Base-by-base conservation (phyloP, 2,888 invertebrate genomes). In the Xestobium rufovillosum region DNA sequence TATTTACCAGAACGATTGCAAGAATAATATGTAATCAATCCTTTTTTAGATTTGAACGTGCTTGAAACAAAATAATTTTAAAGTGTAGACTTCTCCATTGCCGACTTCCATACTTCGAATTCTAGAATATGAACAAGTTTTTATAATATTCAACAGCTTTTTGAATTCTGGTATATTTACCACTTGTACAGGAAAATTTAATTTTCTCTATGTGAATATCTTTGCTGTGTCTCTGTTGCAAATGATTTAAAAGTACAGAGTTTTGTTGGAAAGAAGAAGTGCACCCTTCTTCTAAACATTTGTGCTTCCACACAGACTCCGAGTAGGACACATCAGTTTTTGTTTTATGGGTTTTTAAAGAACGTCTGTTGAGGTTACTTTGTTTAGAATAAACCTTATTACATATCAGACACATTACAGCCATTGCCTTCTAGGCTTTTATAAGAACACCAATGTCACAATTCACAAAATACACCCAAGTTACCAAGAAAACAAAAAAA, bases 81-180 rank as follows among this genome's bases (percentile, higher is more conserved):
- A 19, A 19, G 23, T 19, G 23, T 19, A 19, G 23, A 8, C 23
- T 19, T 19, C 23, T 19, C 23, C n/a, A 19, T 19, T 19, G 23
- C 6, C 23, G 23, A 19, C 23, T 19, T 19, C 23, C 23, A 19
- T n/a, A 19, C 23, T 19, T 19, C n/a, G n/a, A 19, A 19, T 8
- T 19, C 23, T 19, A n/a, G 23, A 19, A 19, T 19, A 19, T 19
- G 6, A 19, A 19, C 23, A 19, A 19, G 6, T 8, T 6, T 19
- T n/a, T 19, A n/a, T 19, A 8, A 19, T 19, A 19, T 19, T 19
- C n/a, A 19, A 19, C n/a, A 19, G 6, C 23, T 6, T 19, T 19
- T 6, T 8, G n/a, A 8, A 8, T 19, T 19, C 23, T 8, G 6
- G 23, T 19, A 19, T 19, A 19, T n/a, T 19, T n/a, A n/a, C n/a